These are phyloP conservation scores for Bos javanicus DNA, from an alignment of 2,113 vertebrate genomes.

Conservation along the genomic window DNA sequence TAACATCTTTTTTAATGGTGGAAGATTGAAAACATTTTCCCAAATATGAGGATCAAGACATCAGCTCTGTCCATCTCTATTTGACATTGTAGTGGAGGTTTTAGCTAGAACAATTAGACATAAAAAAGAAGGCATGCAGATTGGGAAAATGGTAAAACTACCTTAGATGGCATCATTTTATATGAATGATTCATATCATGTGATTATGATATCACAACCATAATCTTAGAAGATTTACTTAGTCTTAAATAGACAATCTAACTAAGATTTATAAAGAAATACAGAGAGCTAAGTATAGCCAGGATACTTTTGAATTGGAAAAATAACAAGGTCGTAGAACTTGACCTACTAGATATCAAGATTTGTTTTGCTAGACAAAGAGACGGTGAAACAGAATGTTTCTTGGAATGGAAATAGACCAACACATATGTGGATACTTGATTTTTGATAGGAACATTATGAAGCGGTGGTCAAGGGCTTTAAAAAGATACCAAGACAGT, in stretches of 20 bases:
- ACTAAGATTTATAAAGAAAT: slow-evolving; percentile 4
- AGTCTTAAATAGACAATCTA: background rate
- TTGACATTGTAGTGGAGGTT: background rate
- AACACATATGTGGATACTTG: background rate
- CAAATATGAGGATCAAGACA: background rate
- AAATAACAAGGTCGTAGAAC: background rate
- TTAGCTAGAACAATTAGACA: background rate
- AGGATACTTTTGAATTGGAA: background rate
- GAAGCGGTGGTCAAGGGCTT: background rate
- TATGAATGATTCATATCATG: background rate
- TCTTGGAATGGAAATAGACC: background rate
- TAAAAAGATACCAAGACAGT: background rate
- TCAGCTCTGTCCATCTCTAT: background rate
- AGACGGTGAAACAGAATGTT: background rate
- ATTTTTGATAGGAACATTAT: background rate
- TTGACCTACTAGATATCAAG: background rate
- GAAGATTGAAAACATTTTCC: background rate
- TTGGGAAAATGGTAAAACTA: background rate
- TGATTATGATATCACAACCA: background rate
- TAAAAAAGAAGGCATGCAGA: background rate
- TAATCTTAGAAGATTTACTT: background rate
- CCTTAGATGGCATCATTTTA: background rate
- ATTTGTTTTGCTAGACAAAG: background rate
- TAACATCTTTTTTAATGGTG: background rate
- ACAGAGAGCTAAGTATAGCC: background rate